Percentiles rank a stretch among this genome's conserved stretches.
Evolutionary conservation across 1,140 invertebrate genomes (phyloP).

Genomic region (Nephotettix cincticeps): DNA sequence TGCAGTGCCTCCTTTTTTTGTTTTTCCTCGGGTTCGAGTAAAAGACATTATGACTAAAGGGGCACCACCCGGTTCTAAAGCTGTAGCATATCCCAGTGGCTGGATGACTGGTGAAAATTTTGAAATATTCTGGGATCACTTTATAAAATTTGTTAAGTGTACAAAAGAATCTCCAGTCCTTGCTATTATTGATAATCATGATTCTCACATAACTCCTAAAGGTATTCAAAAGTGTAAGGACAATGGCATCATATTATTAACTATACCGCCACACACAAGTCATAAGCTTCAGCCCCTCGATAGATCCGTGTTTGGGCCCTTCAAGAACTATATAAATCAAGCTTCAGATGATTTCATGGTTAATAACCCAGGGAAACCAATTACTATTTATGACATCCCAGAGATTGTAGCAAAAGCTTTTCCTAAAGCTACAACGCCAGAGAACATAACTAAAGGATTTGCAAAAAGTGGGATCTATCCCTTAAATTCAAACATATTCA

Average conservation of each 20-base stretch:
- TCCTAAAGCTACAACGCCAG: conserved; percentile 44
- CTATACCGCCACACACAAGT: conserved; percentile 50
- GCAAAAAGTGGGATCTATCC: conserved; percentile 45
- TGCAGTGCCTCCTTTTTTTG: conserved; percentile 49
- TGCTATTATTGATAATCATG: conserved; percentile 49
- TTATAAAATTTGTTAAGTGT: conserved; percentile 41
- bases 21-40: conserved; percentile 47
- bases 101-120: conserved; percentile 43
- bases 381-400: conserved; percentile 53
- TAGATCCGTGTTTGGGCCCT: conserved; percentile 45
- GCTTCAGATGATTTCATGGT: conserved; percentile 49
- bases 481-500: conserved; percentile 46
- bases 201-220: conserved; percentile 6
- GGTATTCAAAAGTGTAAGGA: conserved; percentile 35
- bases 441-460: conserved; percentile 52
- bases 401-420: conserved; percentile 45
- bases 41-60: conserved; percentile 47
- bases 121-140: conserved; percentile 43
- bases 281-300: conserved; percentile 53
- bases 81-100: conserved; percentile 42
- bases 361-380: conserved; percentile 49
- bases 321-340: conserved; percentile 46
- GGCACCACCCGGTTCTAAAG: conserved; percentile 47
- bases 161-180: conserved; percentile 42
- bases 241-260: conserved; percentile 44